Percentiles rank a stretch among this genome's conserved stretches.
phyloP scores from a whole-genome alignment of 2,113 vertebrate species.

The Argyrosomus japonicus region DNA sequence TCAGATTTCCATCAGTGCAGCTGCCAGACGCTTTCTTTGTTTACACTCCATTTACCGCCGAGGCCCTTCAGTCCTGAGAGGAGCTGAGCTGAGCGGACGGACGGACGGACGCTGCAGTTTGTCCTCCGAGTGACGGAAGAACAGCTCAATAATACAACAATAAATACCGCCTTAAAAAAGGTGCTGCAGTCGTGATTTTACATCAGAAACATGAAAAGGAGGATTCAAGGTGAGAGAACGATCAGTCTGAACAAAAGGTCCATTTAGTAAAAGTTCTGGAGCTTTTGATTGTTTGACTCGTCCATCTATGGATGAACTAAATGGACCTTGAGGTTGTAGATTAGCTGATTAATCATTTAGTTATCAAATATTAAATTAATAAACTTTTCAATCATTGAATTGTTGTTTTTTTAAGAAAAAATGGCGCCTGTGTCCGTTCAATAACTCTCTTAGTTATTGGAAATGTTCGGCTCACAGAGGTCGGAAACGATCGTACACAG shows the following conservation, averaged over 20 bases:
- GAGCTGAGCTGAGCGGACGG: slow-evolving; percentile 9
- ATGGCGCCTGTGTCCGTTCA: too few species aligned
- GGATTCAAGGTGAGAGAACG: not conserved
- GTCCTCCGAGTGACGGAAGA: slow-evolving; percentile 1
- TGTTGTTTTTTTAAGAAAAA: too few species aligned
- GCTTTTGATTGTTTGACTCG: not conserved
- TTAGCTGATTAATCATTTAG: too few species aligned
- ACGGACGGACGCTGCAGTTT: slow-evolving; percentile 14
- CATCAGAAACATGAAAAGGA: not conserved
- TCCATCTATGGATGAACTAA: not conserved
- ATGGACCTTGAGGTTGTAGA: not conserved
- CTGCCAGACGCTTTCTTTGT: slow-evolving; percentile 65
- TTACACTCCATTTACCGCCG: slow-evolving; percentile 64
- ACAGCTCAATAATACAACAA: not conserved
- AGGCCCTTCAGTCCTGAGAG: slow-evolving; percentile 57
- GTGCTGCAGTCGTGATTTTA: not conserved
- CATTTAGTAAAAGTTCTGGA: not conserved
- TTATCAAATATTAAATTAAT: too few species aligned
- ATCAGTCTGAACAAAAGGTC: not conserved
- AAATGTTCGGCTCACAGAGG: too few species aligned
- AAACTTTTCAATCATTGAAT: too few species aligned
- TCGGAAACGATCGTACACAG: too few species aligned
- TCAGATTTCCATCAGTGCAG: slow-evolving; percentile 74
- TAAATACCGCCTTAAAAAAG: not conserved
- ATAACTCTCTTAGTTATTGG: too few species aligned